Conservation (phyloP, 2,113 vertebrate species). For the Montifringilla adamsi region DNA sequence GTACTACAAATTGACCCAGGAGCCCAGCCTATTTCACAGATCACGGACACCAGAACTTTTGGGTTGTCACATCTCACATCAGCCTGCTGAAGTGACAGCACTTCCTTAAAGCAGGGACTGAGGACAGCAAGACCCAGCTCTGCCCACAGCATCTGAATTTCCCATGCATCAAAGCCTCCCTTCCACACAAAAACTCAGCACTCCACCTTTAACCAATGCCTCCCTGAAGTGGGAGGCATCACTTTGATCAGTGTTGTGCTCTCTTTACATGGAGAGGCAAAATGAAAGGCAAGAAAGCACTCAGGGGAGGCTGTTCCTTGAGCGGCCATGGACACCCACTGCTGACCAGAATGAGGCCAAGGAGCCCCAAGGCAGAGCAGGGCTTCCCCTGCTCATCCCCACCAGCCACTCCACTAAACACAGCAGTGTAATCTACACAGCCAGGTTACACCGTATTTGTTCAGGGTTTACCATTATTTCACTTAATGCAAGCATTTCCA, state of each 20-base stretch:
- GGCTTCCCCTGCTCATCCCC: background rate
- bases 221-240: background rate
- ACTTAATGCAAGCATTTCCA: background rate
- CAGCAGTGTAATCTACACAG: background rate
- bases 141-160: background rate
- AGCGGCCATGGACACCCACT: background rate
- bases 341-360: background rate
- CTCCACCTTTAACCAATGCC: background rate
- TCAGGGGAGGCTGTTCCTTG: background rate
- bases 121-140: background rate
- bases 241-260: background rate
- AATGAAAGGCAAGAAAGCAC: background rate
- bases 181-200: fast-evolving
- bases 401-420: background rate
- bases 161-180: background rate
- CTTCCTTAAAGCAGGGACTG: background rate
- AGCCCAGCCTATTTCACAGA: background rate
- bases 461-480: background rate
- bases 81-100: background rate
- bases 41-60: background rate
- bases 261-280: background rate
- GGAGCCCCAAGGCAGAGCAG: background rate
- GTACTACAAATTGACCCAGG: background rate
- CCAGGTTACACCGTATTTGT: background rate
- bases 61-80: fast-evolving